phyloP scores from a whole-genome alignment of 2,797 vertebrate genomes.

The Ptychobarbus kaznakovi region DNA sequence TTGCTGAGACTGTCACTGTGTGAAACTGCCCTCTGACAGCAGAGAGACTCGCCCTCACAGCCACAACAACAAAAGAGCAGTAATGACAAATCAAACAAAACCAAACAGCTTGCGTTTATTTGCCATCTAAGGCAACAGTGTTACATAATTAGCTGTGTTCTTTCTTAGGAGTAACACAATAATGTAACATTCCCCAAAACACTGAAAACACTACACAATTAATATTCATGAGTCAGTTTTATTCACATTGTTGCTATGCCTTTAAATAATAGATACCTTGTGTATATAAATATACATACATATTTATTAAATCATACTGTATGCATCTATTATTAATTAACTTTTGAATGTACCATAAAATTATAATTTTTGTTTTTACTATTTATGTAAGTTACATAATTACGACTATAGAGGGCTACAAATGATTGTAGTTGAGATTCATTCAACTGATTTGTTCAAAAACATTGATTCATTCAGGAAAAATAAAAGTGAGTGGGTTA shows the following conservation, averaged over 20 bases:
- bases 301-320: not conserved
- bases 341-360: not conserved
- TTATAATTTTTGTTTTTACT: not conserved
- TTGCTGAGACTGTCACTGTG: conserved; percentile 18
- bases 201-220: not conserved
- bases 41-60: conserved; percentile 29
- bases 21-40: conserved; percentile 32
- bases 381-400: not conserved
- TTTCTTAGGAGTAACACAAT: not conserved
- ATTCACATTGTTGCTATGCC: not conserved
- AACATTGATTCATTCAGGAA: not conserved
- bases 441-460: not conserved
- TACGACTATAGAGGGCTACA: not conserved
- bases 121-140: not conserved
- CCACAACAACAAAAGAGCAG: conserved; percentile 19
- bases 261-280: not conserved
- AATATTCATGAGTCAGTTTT: not conserved
- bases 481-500: not conserved
- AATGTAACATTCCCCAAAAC: not conserved
- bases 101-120: not conserved
- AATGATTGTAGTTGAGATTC: not conserved
- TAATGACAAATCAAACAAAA: conserved; percentile 6
- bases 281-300: not conserved
- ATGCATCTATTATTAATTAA: not conserved
- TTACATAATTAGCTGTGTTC: not conserved